phyloP scores from a whole-genome alignment of 2,113 vertebrate species.

The Chlorodrepanis virens region DNA sequence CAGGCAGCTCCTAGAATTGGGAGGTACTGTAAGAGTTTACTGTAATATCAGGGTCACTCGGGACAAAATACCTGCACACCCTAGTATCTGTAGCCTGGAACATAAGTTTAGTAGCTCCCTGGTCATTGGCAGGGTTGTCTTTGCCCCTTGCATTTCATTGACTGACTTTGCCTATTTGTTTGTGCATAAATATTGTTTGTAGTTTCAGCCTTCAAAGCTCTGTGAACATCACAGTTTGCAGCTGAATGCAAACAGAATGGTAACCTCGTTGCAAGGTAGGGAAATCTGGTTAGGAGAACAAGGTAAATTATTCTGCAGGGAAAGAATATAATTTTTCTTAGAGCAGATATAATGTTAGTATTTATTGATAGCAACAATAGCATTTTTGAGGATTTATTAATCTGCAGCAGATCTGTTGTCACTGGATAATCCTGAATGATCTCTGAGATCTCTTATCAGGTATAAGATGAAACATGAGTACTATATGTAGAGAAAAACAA shows the following conservation, averaged over 20 bases:
- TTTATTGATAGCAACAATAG: background rate
- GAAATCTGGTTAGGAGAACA: conserved; percentile 17
- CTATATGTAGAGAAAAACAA: background rate
- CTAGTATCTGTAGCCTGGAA: background rate
- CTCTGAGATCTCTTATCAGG: background rate
- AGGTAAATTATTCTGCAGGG: background rate
- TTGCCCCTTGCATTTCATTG: background rate
- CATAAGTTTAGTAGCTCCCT: background rate
- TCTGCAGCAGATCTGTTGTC: background rate
- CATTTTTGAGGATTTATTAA: background rate
- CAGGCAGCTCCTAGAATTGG: background rate
- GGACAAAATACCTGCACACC: background rate
- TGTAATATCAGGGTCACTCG: background rate
- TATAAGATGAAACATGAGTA: background rate
- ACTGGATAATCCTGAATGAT: background rate
- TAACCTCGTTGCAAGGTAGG: background rate
- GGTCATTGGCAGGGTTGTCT: background rate
- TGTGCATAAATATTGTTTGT: background rate
- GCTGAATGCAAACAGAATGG: background rate
- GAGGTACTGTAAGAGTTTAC: background rate
- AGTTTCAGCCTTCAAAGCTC: background rate
- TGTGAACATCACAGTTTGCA: background rate
- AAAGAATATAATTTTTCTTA: background rate
- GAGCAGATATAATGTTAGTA: background rate
- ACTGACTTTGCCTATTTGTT: background rate